Percentiles rank a stretch among this genome's conserved stretches.
Evolutionary conservation across 2,888 invertebrate species (phyloP).

Genomic region (Brachypalpus laphriformis): DNA sequence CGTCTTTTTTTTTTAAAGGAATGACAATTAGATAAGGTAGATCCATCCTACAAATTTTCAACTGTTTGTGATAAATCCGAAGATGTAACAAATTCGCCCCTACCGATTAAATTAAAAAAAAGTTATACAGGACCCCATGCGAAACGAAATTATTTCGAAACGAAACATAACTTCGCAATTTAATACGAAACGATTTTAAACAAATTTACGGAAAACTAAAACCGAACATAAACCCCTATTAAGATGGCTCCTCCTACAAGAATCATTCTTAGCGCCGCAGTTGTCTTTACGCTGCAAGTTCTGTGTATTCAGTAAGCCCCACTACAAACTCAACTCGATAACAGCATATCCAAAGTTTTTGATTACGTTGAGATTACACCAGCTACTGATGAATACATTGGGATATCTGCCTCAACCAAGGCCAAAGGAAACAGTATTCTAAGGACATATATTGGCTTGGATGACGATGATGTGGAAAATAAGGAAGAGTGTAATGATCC

Average conservation of each 20-base stretch:
- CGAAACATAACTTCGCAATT: neutral
- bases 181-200: neutral
- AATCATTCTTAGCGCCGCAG: constrained; percentile 64
- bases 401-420: constrained; percentile 22
- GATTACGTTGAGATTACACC: neutral
- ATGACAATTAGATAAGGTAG: too few species aligned
- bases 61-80: constrained; percentile 74
- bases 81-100: constrained; percentile 80
- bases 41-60: constrained; percentile 53
- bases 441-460: neutral
- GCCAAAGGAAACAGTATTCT: constrained; percentile 20
- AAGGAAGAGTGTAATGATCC: constrained; percentile 80
- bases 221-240: too few species aligned
- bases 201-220: constrained; percentile 3
- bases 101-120: constrained; percentile 12
- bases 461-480: neutral
- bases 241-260: constrained; percentile 49
- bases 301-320: constrained; percentile 75
- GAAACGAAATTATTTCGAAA: neutral
- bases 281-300: constrained; percentile 78
- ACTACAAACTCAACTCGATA: constrained; percentile 31
- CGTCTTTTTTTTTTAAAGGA: too few species aligned
- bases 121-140: too few species aligned
- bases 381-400: constrained; percentile 7
- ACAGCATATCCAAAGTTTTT: neutral